Evolutionary conservation across 1,140 invertebrate species (phyloP), one percentile per base, ranked within the genome.

Genomic region (Oscheius sp.): DNA sequence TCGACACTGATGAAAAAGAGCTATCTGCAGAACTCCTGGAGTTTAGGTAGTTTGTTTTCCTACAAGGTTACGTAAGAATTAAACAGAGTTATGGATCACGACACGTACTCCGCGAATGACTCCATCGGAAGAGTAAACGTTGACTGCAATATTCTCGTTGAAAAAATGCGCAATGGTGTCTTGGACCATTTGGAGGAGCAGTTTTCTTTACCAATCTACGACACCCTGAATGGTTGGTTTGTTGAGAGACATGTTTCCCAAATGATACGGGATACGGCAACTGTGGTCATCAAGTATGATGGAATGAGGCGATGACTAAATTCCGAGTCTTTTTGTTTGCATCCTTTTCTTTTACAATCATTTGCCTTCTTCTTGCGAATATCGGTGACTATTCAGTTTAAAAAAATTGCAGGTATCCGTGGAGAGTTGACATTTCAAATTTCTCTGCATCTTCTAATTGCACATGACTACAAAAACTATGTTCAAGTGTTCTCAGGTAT

Each of bases 71-170:
- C 34, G 34, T 7, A 13, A 3, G 13, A 4, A 13, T 4, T 32
- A 3, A 38, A 13, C 46, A 73, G 70, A 35, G 70, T 73, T 3
- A 73, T 73, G 70, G 70, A 73, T 20, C 62, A 73, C 38, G 70
- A 73, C 34, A 73, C 70, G 0, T 73, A 73, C 34, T 65, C 61
- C 2, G 70, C 70, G 2, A 73, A 73, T 36, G 70, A 73, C 23
- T 42, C 70, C 1, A 65, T 73, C 13, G 70, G 70, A 0, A 26
- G 70, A 38, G 62, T 73, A 1, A 35, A 64, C 4, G n/a, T 73
- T 15, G 70, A 73, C 23, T 64, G 61, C 34, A 73, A 73, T 28
- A 38, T 73, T 20, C 35, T 73, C 20, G n/a, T 73, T 29, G 61
- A 73, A 66, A 52, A 35, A 20, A 73, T 73, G 70, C 34, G 70